Evolutionary conservation across 2,888 invertebrate species (phyloP).

Genomic region (Gasteruption jaculator): DNA sequence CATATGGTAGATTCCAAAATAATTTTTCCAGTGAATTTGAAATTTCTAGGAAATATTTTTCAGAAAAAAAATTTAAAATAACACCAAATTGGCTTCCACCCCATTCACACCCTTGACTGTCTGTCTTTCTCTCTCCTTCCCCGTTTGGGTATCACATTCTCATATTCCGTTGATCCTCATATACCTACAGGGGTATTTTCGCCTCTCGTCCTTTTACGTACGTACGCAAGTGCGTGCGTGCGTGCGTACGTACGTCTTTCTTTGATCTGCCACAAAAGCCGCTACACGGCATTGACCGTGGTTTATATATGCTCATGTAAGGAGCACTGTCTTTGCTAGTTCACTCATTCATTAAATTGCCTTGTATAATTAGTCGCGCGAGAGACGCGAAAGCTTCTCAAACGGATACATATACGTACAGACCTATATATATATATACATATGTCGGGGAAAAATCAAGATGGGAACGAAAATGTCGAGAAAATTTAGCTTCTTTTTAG

Average conservation of each 20-base stretch:
- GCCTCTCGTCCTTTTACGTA: no score
- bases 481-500: not conserved
- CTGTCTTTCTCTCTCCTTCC: no score
- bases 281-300: constrained; percentile 51
- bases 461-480: constrained; percentile 17
- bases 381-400: constrained; percentile 26
- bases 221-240: constrained; percentile 21
- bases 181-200: no score
- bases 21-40: no score
- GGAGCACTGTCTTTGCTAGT: constrained; percentile 47
- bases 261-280: constrained; percentile 48
- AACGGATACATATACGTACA: constrained; percentile 18
- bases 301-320: constrained; percentile 47
- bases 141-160: constrained; percentile 6
- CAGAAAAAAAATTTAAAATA: no score
- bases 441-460: no score
- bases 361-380: constrained; percentile 48
- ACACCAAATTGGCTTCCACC: no score
- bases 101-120: no score
- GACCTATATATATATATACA: not conserved
- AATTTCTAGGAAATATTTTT: no score
- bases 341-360: constrained; percentile 51
- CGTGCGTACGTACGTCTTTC: constrained; percentile 34
- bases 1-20: no score
- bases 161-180: no score